Conservation (phyloP, 1,140 invertebrate genomes). For the Caerostris extrusa region DNA sequence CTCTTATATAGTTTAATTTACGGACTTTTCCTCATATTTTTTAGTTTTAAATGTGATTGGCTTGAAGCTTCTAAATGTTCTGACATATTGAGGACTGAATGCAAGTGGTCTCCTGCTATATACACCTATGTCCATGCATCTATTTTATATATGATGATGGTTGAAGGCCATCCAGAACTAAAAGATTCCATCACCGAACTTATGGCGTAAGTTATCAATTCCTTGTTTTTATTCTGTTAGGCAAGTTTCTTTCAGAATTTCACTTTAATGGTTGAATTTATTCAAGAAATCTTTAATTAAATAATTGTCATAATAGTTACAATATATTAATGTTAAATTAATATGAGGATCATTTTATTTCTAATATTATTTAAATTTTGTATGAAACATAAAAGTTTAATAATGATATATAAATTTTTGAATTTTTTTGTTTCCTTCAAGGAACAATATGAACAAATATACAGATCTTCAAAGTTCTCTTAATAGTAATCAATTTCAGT, state of each 20-base stretch:
- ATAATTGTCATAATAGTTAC: not conserved
- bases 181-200: slow-evolving; percentile 83
- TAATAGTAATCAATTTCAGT: too few species aligned
- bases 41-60: slow-evolving; percentile 85
- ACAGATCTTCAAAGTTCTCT: too few species aligned
- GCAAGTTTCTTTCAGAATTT: not conserved
- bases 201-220: slow-evolving; percentile 82
- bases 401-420: too few species aligned
- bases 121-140: slow-evolving; percentile 95
- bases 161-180: slow-evolving; percentile 79
- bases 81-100: slow-evolving; percentile 87
- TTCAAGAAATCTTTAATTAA: not conserved
- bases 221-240: not conserved
- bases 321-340: too few species aligned
- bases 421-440: too few species aligned
- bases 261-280: not conserved
- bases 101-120: slow-evolving; percentile 94
- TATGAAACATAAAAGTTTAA: too few species aligned
- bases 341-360: too few species aligned
- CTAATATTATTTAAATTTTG: too few species aligned
- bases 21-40: slow-evolving; percentile 1
- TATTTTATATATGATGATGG: slow-evolving; percentile 87
- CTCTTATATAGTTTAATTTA: too few species aligned
- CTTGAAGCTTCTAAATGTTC: slow-evolving; percentile 88
- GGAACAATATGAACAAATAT: too few species aligned